A percentile compares a stretch with the other conserved stretches of the same genome.
These are phyloP conservation scores for Trididemnum miniatum DNA, from an alignment of 23 tunicate genomes.

Conservation along the genomic window DNA sequence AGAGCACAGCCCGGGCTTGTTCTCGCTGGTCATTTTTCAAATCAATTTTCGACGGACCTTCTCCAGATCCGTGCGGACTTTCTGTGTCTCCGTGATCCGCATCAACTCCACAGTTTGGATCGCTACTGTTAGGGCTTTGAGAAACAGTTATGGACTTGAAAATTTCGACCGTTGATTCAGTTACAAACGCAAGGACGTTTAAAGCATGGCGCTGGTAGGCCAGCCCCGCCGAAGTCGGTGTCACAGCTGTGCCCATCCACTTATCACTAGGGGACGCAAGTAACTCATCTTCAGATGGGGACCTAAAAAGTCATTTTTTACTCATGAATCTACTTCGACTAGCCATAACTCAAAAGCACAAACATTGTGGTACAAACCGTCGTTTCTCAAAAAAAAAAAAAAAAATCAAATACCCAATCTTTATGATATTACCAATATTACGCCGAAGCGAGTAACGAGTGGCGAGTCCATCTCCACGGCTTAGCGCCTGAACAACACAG, in stretches of 20 bases:
- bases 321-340: no score
- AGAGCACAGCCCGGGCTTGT: constrained; percentile 7
- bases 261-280: constrained; percentile 63
- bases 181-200: constrained; percentile 57
- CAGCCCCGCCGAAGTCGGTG: constrained; percentile 40
- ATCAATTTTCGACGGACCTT: not conserved
- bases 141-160: constrained; percentile 14
- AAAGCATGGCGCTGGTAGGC: constrained; percentile 71
- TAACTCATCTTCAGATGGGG: constrained; percentile 35
- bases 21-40: not conserved
- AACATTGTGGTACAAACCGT: no score
- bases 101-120: not conserved
- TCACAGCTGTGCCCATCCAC: constrained; percentile 78
- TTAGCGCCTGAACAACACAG: no score
- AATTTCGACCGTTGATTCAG: constrained; percentile 50
- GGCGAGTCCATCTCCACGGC: no score
- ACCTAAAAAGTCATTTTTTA: constrained; percentile 9
- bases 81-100: not conserved
- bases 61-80: not conserved
- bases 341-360: no score
- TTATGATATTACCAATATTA: no score
- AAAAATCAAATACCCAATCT: no score
- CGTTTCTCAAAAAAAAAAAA: no score
- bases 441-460: no score
- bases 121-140: not conserved